phyloP scores from a whole-genome alignment of 2,797 vertebrate species.

The Rhadinocentrus ornatus region DNA sequence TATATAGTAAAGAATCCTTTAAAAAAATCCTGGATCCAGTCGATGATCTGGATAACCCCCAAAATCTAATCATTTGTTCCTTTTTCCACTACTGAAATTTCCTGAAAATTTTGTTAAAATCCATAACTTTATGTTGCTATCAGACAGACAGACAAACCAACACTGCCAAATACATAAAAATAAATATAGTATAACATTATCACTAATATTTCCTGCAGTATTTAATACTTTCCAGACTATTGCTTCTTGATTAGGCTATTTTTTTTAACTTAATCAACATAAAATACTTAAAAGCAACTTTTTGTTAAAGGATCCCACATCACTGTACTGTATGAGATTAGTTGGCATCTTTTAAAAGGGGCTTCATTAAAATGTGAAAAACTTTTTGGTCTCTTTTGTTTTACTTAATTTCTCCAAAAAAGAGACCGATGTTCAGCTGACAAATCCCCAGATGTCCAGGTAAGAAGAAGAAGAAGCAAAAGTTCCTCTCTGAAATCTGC shows the following conservation, averaged over 20 bases:
- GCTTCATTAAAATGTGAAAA: constrained; percentile 81
- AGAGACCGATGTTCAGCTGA: constrained; percentile 76
- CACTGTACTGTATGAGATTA: constrained; percentile 1
- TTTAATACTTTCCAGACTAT: not conserved
- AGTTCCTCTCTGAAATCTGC: constrained; percentile 82
- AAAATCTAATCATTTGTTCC: too few species aligned
- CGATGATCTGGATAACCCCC: too few species aligned
- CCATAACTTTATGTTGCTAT: too few species aligned
- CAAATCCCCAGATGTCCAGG: constrained; percentile 84
- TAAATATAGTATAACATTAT: not conserved
- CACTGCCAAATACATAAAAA: too few species aligned
- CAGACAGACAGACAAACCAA: too few species aligned
- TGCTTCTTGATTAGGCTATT: not conserved
- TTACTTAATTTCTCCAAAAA: constrained; percentile 75
- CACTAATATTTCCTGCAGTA: not conserved
- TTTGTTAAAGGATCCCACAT: constrained; percentile 25
- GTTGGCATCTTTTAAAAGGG: constrained; percentile 51
- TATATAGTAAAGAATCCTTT: too few species aligned
- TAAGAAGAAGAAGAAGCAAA: constrained; percentile 84
- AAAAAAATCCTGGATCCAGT: too few species aligned
- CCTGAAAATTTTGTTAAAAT: too few species aligned
- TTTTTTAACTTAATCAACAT: not conserved
- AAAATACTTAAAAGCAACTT: not conserved
- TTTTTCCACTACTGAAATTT: too few species aligned
- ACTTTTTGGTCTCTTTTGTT: constrained; percentile 78